A percentile compares a stretch with the other conserved stretches of the same genome.
phyloP scores from a whole-genome alignment of 2,888 invertebrate genomes.

The Caenorhabditis imperialis region DNA sequence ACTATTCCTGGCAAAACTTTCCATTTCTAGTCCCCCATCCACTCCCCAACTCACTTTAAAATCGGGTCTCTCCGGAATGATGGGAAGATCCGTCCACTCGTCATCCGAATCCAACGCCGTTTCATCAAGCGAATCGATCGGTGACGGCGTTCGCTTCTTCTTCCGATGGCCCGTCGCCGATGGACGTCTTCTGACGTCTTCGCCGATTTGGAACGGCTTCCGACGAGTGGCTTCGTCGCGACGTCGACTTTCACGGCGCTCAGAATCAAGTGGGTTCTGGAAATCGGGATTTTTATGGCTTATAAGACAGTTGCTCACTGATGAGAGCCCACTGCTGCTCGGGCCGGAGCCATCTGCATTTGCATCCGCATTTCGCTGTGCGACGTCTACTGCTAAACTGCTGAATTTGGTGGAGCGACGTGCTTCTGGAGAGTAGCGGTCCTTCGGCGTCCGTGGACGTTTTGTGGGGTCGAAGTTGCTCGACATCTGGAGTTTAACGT shows the following conservation, averaged over 20 bases:
- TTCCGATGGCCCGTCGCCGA: neutral
- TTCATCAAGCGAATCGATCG: slow-evolving; percentile 5
- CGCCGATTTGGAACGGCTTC: too few species aligned
- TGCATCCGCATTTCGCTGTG: slow-evolving; percentile 8
- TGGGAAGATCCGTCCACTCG: neutral
- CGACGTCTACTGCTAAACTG: slow-evolving; percentile 8
- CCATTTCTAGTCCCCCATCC: too few species aligned
- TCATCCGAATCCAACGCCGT: neutral
- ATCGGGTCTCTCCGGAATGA: slow-evolving; percentile 9
- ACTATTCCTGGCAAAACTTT: too few species aligned
- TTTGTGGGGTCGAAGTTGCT: slow-evolving; percentile 12
- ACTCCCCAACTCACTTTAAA: slow-evolving; percentile 1
- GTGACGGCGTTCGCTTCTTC: slow-evolving; percentile 12
- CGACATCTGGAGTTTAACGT: too few species aligned
- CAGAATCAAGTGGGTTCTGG: too few species aligned
- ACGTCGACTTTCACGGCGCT: too few species aligned
- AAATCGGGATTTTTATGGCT: too few species aligned
- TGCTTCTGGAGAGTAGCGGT: slow-evolving; percentile 27
- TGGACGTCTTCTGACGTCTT: slow-evolving; percentile 7
- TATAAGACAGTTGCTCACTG: slow-evolving; percentile 6
- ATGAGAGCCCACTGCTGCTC: slow-evolving; percentile 18
- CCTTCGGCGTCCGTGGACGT: slow-evolving; percentile 39
- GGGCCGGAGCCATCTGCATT: slow-evolving; percentile 31
- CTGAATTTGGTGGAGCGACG: slow-evolving; percentile 10
- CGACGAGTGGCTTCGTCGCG: too few species aligned